phyloP scores from a whole-genome alignment of 2,113 vertebrate genomes.

The Sula dactylatra region DNA sequence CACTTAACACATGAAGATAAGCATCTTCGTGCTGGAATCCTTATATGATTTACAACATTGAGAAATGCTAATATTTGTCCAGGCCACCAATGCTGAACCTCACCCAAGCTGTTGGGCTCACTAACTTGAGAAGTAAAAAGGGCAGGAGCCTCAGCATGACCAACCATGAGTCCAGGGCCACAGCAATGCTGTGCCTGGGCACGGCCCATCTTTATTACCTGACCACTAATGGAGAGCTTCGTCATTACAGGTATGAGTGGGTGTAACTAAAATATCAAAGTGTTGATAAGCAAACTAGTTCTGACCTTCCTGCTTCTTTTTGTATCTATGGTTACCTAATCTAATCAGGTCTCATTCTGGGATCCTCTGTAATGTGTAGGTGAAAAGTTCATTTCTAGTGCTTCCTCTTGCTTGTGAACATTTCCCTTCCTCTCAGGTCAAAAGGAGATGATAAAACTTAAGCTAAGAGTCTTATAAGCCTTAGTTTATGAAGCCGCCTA shows the following conservation, averaged over 20 bases:
- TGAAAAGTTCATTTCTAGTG: background rate
- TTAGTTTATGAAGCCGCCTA: background rate
- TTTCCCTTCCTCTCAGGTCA: background rate
- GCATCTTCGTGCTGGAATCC: background rate
- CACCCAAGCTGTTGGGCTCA: background rate
- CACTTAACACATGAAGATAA: background rate
- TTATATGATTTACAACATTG: background rate
- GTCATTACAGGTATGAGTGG: background rate
- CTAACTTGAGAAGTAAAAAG: background rate
- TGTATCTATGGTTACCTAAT: background rate
- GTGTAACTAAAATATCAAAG: background rate
- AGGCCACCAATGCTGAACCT: background rate
- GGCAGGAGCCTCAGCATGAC: background rate
- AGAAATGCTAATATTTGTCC: background rate
- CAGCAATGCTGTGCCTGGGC: background rate
- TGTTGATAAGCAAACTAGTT: background rate
- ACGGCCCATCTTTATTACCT: background rate
- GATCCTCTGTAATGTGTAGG: background rate
- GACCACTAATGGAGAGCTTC: background rate
- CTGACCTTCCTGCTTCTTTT: background rate
- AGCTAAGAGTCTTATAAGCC: background rate
- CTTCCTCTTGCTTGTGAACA: background rate
- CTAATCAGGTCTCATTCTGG: background rate
- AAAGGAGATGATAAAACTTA: background rate
- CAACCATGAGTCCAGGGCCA: rapidly evolving